phyloP scores from a whole-genome alignment of 2,113 vertebrate species.

The Paraplagusia blochii region DNA sequence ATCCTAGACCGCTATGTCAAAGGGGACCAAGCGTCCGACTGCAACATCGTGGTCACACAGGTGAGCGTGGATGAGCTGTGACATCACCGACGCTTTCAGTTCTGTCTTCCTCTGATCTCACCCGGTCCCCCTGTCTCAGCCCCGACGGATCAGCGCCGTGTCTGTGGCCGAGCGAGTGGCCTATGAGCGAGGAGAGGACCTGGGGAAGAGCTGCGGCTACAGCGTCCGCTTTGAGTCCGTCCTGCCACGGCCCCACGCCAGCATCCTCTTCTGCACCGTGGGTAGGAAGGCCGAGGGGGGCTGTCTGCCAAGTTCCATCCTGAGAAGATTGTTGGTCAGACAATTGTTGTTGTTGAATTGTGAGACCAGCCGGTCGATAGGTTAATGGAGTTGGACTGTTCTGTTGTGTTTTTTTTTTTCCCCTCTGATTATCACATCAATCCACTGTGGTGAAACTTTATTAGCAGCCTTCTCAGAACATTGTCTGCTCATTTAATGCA shows the following conservation, averaged over 20 bases:
- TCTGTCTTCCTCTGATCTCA: not conserved
- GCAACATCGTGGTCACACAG: constrained; percentile 97
- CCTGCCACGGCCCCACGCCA: constrained; percentile 92
- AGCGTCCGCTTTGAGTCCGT: constrained; percentile 95
- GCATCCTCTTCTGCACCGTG: constrained; percentile 94
- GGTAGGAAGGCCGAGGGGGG: constrained; percentile 70
- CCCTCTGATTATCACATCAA: too few species aligned
- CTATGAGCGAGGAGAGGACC: constrained; percentile 85
- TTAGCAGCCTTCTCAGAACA: too few species aligned
- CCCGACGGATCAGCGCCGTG: constrained; percentile 92
- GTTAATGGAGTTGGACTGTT: too few species aligned
- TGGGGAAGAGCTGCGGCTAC: constrained; percentile 94
- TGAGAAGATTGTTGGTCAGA: too few species aligned
- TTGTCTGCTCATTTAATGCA: too few species aligned
- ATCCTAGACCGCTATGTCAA: constrained; percentile 88
- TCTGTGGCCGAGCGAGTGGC: constrained; percentile 93
- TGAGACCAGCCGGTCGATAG: too few species aligned
- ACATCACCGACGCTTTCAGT: not conserved
- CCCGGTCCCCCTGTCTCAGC: constrained; percentile 67
- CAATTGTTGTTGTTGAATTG: too few species aligned
- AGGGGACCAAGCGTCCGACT: constrained; percentile 79
- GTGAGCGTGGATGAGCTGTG: constrained; percentile 69
- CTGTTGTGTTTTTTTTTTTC: too few species aligned
- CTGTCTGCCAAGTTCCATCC: too few species aligned
- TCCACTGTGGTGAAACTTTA: too few species aligned